A percentile compares a stretch with the other conserved stretches of the same genome.
Conservation (phyloP, 2,888 invertebrate species). For the Lamellibrachia satsuma region DNA sequence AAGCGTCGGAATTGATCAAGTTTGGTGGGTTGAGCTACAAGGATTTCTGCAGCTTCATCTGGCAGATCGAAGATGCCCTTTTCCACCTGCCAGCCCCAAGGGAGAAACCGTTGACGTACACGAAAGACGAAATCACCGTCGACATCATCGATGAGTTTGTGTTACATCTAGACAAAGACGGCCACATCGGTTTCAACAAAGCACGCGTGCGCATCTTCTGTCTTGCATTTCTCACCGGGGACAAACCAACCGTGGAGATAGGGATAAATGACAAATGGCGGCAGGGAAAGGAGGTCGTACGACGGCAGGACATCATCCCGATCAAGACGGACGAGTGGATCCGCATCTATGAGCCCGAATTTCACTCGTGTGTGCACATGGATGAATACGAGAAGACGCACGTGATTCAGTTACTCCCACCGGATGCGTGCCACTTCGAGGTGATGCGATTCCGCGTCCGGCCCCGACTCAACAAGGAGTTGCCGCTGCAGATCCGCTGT, state of each 20-base stretch:
- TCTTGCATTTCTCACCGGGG: constrained; percentile 91
- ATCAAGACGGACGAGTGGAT: constrained; percentile 96
- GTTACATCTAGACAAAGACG: constrained; percentile 59
- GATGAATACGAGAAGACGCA: constrained; percentile 80
- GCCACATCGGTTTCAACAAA: constrained; percentile 74
- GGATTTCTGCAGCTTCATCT: constrained; percentile 90
- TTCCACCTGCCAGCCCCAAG: constrained; percentile 58
- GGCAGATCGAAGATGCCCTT: constrained; percentile 90
- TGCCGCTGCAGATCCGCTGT: constrained; percentile 93
- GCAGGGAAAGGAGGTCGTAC: constrained; percentile 98
- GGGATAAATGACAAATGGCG: constrained; percentile 96
- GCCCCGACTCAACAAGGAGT: constrained; percentile 78
- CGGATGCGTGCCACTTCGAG: constrained; percentile 97
- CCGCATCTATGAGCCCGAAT: constrained; percentile 90
- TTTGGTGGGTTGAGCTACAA: constrained; percentile 89
- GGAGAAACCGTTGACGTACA: constrained; percentile 62
- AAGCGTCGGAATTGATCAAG: constrained; percentile 94
- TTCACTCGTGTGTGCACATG: constrained; percentile 91
- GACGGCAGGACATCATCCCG: constrained; percentile 96
- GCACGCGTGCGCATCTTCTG: constrained; percentile 93
- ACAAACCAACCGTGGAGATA: constrained; percentile 90
- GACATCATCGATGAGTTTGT: constrained; percentile 65
- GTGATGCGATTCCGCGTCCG: constrained; percentile 86
- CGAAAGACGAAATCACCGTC: constrained; percentile 64
- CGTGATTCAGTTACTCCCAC: constrained; percentile 74